Conservation (phyloP, 2,888 invertebrate species). For the Meta bourneti region DNA sequence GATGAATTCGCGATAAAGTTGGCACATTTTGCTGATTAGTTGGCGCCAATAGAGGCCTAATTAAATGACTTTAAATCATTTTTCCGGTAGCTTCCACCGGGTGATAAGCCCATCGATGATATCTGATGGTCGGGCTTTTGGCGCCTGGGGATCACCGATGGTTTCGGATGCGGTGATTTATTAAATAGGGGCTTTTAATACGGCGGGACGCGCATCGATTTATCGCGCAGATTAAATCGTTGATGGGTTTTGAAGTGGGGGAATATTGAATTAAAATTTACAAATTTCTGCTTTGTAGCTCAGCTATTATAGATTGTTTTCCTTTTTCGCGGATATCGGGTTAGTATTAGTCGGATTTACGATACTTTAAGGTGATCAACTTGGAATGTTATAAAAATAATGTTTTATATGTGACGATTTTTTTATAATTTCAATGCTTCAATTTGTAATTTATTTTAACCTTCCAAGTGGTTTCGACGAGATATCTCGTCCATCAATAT, state of each 20-base stretch:
- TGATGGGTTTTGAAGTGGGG: slow-evolving; percentile 2
- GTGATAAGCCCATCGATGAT: slow-evolving; percentile 35
- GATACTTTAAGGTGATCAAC: too few species aligned
- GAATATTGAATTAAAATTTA: slow-evolving; percentile 2
- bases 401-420: too few species aligned
- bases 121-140: too few species aligned
- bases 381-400: too few species aligned
- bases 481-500: too few species aligned
- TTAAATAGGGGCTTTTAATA: background rate
- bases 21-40: slow-evolving; percentile 72
- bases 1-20: slow-evolving; percentile 72
- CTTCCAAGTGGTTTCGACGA: too few species aligned
- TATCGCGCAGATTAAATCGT: slow-evolving; percentile 4
- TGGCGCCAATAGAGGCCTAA: slow-evolving; percentile 69
- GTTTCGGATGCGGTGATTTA: background rate
- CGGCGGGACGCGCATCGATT: background rate
- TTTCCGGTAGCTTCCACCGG: slow-evolving; percentile 36
- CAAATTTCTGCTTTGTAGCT: background rate
- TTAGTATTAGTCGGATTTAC: too few species aligned
- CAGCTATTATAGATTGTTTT: background rate
- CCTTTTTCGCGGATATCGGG: background rate
- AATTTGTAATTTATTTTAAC: too few species aligned
- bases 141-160: background rate
- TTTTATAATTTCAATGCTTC: too few species aligned
- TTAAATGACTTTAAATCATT: slow-evolving; percentile 74